Evolutionary conservation across 2,888 invertebrate species (phyloP).

Genomic region (Agrilus mali): DNA sequence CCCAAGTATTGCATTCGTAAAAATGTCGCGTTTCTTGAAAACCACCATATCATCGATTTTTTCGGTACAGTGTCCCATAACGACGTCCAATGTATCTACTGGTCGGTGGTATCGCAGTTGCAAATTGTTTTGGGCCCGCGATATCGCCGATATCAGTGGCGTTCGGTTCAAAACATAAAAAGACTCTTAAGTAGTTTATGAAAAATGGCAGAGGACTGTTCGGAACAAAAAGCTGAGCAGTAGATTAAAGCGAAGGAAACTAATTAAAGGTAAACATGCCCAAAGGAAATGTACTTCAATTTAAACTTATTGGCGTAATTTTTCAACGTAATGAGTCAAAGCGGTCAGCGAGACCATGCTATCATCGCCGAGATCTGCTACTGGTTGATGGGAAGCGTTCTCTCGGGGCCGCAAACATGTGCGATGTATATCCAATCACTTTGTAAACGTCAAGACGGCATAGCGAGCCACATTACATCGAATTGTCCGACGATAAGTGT

Average conservation of each 20-base stretch:
- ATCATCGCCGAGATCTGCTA: conserved; percentile 25
- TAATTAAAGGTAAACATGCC: conserved; percentile 24
- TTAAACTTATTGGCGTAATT: conserved; percentile 25
- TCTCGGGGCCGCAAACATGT: conserved; percentile 16
- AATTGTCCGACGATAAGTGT: conserved; percentile 24
- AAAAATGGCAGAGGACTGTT: background rate
- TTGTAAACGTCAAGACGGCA: conserved; percentile 28
- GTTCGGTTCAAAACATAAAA: too few relatives aligned
- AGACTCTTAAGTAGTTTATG: too few relatives aligned
- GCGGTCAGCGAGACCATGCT: conserved; percentile 14
- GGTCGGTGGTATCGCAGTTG: too few relatives aligned
- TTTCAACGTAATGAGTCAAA: conserved; percentile 26
- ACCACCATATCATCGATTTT: too few relatives aligned
- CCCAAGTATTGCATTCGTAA: too few relatives aligned
- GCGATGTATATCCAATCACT: conserved; percentile 23
- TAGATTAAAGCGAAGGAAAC: conserved; percentile 10
- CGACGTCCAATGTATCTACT: too few relatives aligned
- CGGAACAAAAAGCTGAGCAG: background rate
- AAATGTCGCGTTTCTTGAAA: too few relatives aligned
- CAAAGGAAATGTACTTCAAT: conserved; percentile 25
- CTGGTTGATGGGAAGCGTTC: conserved; percentile 20
- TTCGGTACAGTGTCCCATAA: too few relatives aligned
- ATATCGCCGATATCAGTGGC: too few relatives aligned
- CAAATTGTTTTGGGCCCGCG: too few relatives aligned
- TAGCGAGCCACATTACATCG: conserved; percentile 25